A percentile compares a stretch with the other conserved stretches of the same genome.
phyloP scores from a whole-genome alignment of 1,140 invertebrate species.

The Pararge aegeria region DNA sequence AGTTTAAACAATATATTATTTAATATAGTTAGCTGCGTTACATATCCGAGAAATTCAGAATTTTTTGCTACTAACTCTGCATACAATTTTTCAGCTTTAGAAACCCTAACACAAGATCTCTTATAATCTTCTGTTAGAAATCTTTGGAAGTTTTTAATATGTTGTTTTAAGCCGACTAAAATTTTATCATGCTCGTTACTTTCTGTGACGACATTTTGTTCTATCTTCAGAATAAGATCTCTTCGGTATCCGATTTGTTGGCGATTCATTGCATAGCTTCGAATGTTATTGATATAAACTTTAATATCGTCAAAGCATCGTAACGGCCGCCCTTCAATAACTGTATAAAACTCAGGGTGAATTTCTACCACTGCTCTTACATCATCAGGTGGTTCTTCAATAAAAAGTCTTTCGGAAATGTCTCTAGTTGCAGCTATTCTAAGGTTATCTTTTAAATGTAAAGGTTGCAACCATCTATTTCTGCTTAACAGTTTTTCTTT shows the following conservation, averaged over 20 bases:
- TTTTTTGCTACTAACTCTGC: slow-evolving; percentile 74
- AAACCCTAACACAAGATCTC: slow-evolving; percentile 78
- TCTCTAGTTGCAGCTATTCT: slow-evolving; percentile 63
- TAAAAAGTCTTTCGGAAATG: slow-evolving; percentile 64
- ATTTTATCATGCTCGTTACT: slow-evolving; percentile 76
- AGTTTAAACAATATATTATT: slow-evolving; percentile 82
- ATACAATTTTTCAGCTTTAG: slow-evolving; percentile 76
- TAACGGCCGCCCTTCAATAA: slow-evolving; percentile 80
- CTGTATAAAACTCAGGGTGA: slow-evolving; percentile 83
- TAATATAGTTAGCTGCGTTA: slow-evolving; percentile 71
- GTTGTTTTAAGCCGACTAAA: slow-evolving; percentile 76
- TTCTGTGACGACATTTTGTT: slow-evolving; percentile 81
- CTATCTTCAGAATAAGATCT: slow-evolving; percentile 81
- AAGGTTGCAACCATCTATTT: slow-evolving; percentile 49
- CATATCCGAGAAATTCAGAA: slow-evolving; percentile 75
- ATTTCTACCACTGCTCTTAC: slow-evolving; percentile 80
- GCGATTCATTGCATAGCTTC: slow-evolving; percentile 79
- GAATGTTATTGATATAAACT: slow-evolving; percentile 80
- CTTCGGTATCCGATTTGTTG: slow-evolving; percentile 81
- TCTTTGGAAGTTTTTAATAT: slow-evolving; percentile 82
- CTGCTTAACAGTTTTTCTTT: slow-evolving; percentile 51
- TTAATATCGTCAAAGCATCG: slow-evolving; percentile 80
- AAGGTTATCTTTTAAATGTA: slow-evolving; percentile 64
- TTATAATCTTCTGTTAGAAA: slow-evolving; percentile 83
- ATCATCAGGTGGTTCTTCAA: slow-evolving; percentile 63